These are phyloP conservation scores for Piscicola geometra DNA, from an alignment of 2,888 invertebrate species.

Conservation along the genomic window DNA sequence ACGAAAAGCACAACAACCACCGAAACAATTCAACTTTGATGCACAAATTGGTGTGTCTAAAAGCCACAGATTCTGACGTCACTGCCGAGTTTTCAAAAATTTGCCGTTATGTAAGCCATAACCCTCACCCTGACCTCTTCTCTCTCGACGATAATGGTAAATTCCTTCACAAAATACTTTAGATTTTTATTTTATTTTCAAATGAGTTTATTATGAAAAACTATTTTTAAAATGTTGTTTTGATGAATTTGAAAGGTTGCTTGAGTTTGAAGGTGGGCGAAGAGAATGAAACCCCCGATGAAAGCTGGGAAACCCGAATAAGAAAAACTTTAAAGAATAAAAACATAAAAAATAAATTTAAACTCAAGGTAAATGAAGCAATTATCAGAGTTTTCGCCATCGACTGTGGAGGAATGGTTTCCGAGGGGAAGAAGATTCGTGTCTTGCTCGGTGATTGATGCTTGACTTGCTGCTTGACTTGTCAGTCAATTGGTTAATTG, in stretches of 20 bases:
- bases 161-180: too few species aligned
- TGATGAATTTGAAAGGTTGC: neutral
- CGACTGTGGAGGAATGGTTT: neutral
- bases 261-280: neutral
- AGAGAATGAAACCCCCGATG: neutral
- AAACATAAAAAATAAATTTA: neutral
- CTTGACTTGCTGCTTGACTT: too few species aligned
- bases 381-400: neutral
- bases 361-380: neutral
- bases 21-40: neutral
- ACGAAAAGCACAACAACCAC: too few species aligned
- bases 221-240: too few species aligned
- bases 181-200: too few species aligned
- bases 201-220: too few species aligned
- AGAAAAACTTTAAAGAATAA: neutral
- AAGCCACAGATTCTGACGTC: neutral
- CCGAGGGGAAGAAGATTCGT: neutral
- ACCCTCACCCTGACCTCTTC: neutral
- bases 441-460: neutral
- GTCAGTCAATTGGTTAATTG: too few species aligned
- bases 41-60: constrained; percentile 8
- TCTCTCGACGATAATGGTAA: neutral
- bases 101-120: neutral
- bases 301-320: neutral
- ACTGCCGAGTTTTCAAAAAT: neutral